Percentiles rank a stretch among this genome's conserved stretches.
Evolutionary conservation across 2,888 invertebrate genomes (phyloP).

Genomic region (Ligdia adustata): DNA sequence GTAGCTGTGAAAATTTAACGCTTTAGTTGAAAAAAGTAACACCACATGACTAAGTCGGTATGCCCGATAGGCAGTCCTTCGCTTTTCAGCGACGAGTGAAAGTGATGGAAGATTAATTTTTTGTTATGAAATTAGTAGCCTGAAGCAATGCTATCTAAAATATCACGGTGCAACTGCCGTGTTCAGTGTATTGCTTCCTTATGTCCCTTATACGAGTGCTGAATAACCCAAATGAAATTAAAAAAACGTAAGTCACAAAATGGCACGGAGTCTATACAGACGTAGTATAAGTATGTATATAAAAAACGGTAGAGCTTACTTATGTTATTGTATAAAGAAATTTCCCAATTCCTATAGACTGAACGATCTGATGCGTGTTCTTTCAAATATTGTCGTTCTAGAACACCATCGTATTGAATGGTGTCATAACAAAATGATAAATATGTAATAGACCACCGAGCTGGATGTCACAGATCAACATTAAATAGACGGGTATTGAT

Average conservation of each 20-base stretch:
- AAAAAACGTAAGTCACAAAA: too few relatives aligned
- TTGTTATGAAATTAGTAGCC: conserved; percentile 48
- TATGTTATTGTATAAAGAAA: too few relatives aligned
- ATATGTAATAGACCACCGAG: conserved; percentile 26
- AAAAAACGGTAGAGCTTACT: too few relatives aligned
- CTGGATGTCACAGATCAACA: conserved; percentile 25
- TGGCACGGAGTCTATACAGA: too few relatives aligned
- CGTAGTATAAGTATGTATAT: too few relatives aligned
- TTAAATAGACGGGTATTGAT: conserved; percentile 30
- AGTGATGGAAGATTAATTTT: conserved; percentile 49
- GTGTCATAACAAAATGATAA: conserved; percentile 23
- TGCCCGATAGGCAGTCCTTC: conserved; percentile 55
- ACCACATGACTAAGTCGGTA: conserved; percentile 73
- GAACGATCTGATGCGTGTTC: too few relatives aligned
- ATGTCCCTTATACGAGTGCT: conserved; percentile 30
- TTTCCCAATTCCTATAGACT: too few relatives aligned
- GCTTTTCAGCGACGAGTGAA: conserved; percentile 45
- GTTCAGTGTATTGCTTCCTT: conserved; percentile 54
- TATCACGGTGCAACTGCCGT: conserved; percentile 72
- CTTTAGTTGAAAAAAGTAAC: conserved; percentile 68
- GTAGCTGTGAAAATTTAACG: conserved; percentile 78
- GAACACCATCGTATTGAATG: neutral
- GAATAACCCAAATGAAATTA: too few relatives aligned
- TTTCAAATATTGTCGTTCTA: too few relatives aligned
- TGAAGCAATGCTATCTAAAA: conserved; percentile 67